Percentiles rank a stretch among this genome's conserved stretches.
Evolutionary conservation across 2,797 vertebrate species (phyloP).

Genomic region (Hypotaenidia okinawae): DNA sequence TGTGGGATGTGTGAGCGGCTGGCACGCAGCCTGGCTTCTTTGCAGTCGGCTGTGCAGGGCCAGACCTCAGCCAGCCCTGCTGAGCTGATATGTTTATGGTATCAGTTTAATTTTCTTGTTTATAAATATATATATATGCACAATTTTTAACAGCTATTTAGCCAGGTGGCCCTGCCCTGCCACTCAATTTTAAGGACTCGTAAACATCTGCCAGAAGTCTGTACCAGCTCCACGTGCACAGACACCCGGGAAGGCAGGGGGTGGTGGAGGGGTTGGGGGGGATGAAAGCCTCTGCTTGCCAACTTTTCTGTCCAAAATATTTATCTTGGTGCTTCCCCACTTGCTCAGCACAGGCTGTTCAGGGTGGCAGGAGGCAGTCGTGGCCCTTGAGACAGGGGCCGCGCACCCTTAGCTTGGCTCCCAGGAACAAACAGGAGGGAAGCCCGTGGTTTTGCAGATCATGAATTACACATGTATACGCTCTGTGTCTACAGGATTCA

Average conservation of each 20-base stretch:
- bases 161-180: background rate
- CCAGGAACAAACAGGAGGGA: background rate
- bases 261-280: background rate
- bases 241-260: background rate
- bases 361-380: background rate
- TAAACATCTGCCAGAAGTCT: background rate
- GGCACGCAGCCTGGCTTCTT: background rate
- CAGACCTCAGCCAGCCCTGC: background rate
- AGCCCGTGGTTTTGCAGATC: background rate
- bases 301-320: background rate
- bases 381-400: rapidly evolving
- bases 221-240: rapidly evolving
- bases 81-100: background rate
- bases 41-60: background rate
- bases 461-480: rapidly evolving
- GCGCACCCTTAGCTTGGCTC: rapidly evolving
- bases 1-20: background rate
- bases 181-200: rapidly evolving
- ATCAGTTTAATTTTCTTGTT: background rate
- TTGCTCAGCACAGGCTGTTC: background rate
- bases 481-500: background rate
- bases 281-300: background rate
- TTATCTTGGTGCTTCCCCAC: background rate
- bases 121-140: background rate
- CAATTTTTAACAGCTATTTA: background rate